Conservation (phyloP, 2,797 vertebrate species). For the Molossus alvarezi region DNA sequence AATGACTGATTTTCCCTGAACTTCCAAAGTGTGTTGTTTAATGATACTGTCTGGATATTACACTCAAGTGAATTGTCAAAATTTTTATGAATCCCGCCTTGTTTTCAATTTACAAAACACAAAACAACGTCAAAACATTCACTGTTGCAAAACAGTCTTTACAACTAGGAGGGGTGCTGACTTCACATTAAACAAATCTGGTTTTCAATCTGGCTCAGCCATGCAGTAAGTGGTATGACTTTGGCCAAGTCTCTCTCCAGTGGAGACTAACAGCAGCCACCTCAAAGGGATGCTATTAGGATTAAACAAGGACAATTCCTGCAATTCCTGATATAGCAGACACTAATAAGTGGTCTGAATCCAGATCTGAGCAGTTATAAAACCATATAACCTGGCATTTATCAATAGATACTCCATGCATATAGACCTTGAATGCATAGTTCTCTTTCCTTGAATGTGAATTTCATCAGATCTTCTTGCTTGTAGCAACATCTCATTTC, state of each 20-base stretch:
- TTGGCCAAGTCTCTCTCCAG: background rate
- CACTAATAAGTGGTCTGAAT: background rate
- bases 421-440: background rate
- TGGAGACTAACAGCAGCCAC: slow-evolving; percentile 12
- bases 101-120: slow-evolving; percentile 65
- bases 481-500: background rate
- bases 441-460: background rate
- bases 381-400: background rate
- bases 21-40: slow-evolving; percentile 52
- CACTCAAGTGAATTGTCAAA: slow-evolving; percentile 55
- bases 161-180: slow-evolving; percentile 42
- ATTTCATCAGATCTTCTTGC: background rate
- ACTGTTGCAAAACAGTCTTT: slow-evolving; percentile 38
- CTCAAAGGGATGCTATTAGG: background rate
- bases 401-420: background rate
- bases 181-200: slow-evolving; percentile 55
- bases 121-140: slow-evolving; percentile 56
- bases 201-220: slow-evolving; percentile 45
- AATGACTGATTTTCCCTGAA: slow-evolving; percentile 56
- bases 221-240: background rate
- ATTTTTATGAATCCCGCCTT: slow-evolving; percentile 55
- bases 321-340: background rate
- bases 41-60: slow-evolving; percentile 61
- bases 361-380: background rate
- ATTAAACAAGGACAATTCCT: background rate